phyloP scores from a whole-genome alignment of 2,888 invertebrate species.

The Teleiodes luculella region DNA sequence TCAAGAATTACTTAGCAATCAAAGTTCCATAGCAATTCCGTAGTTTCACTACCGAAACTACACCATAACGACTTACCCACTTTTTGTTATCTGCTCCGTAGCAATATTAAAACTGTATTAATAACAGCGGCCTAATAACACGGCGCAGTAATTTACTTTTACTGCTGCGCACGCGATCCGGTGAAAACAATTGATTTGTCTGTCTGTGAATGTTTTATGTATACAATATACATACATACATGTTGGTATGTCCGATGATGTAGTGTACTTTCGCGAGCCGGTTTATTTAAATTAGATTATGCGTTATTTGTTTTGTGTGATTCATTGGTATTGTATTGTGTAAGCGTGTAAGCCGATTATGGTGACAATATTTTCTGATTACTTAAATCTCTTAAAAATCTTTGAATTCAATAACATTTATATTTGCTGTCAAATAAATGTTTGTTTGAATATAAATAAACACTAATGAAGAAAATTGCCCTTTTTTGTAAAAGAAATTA shows the following conservation, averaged over 20 bases:
- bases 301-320: too few species aligned
- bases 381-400: too few species aligned
- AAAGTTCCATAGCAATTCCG: too few species aligned
- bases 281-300: background rate
- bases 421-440: too few species aligned
- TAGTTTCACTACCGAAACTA: background rate
- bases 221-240: too few species aligned
- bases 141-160: constrained; percentile 49
- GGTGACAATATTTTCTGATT: too few species aligned
- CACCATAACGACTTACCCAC: background rate
- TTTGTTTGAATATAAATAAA: too few species aligned
- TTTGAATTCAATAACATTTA: too few species aligned
- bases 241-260: constrained; percentile 29
- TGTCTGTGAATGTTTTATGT: background rate
- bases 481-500: too few species aligned
- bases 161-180: constrained; percentile 59
- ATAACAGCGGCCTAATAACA: constrained; percentile 25
- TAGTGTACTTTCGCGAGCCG: constrained; percentile 37
- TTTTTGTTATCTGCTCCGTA: background rate
- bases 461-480: too few species aligned
- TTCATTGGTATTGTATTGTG: too few species aligned
- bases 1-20: background rate
- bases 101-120: constrained; percentile 8
- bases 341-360: too few species aligned
- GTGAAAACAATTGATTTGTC: constrained; percentile 63